These are phyloP conservation scores for Cavia aperea DNA, from an alignment of 2,113 vertebrate genomes.

Conservation along the genomic window DNA sequence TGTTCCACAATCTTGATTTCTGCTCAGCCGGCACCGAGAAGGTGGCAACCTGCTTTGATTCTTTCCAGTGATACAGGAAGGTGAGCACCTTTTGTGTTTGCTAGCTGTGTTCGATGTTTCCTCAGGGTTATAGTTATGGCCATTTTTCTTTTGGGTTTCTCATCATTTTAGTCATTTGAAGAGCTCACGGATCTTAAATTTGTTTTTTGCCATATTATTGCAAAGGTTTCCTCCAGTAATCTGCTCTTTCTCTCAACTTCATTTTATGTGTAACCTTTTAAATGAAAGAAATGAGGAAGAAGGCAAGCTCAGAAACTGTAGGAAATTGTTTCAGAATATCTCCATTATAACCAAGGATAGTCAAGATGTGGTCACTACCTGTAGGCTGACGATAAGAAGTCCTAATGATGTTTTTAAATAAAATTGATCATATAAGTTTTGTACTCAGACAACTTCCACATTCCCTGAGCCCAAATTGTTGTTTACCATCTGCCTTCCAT, in stretches of 20 bases:
- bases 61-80: neutral
- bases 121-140: neutral
- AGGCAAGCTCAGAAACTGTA: neutral
- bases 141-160: neutral
- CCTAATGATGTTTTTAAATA: neutral
- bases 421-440: neutral
- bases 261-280: neutral
- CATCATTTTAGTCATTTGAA: neutral
- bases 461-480: neutral
- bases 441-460: neutral
- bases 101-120: neutral
- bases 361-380: neutral
- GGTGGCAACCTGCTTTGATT: neutral
- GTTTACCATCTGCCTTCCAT: neutral
- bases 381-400: neutral
- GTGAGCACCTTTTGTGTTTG: neutral
- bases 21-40: neutral
- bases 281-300: neutral
- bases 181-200: neutral
- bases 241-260: neutral
- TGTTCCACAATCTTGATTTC: conserved; percentile 19
- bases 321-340: neutral
- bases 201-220: neutral
- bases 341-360: neutral
- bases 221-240: neutral